Base-by-base conservation (phyloP, 1,140 invertebrate species). In the Campoletis sonorensis region DNA sequence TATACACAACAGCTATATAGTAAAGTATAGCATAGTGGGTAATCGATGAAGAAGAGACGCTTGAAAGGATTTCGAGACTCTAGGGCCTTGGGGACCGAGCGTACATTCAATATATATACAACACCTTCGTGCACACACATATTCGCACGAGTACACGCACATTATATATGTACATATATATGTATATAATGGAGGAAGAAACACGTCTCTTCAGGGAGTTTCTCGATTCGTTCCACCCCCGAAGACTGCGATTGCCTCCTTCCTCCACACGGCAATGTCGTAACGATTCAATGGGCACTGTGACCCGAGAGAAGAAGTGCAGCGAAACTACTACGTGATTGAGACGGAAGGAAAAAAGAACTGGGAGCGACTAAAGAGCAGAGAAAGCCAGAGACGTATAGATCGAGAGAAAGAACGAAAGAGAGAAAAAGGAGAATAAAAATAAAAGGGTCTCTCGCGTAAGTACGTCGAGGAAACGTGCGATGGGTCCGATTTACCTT, bases 231-330 rank as follows among this genome's bases (percentile, higher is more conserved):
- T 54, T 75, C 49, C 45, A 75, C 72, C 49, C 54, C 49, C 23
- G 33, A 45, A 45, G 33, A 40, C 72, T 75, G 26, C 72, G 37
- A 49, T 27, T 75, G 40, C 72, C 45, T 72, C 37, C 68, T 30
- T 26, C 72, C 72, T 54, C n/a, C n/a, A 49, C n/a, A 49, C 72
- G 16, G 72, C 72, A 49, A 75, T 75, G 72, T 75, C 72, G 72
- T 75, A 75, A 75, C 72, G 72, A 75, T 75, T 75, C 72, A 75
- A 75, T 75, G 72, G 72, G 72, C 49, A 75, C 72, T 75, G 72
- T 54, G 72, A 75, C 45, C 70, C 49, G 49, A 75, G 26, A 70
- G 23, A 75, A 49, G 40, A 75, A 75, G 72, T 54, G 49, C 72
- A 75, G 49, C 40, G 72, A 49, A 75, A 75, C 72, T 75, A 75